Percentiles rank a stretch among this genome's conserved stretches.
Evolutionary conservation across 1,140 invertebrate genomes (phyloP).

Genomic region (Papilio dardanus): DNA sequence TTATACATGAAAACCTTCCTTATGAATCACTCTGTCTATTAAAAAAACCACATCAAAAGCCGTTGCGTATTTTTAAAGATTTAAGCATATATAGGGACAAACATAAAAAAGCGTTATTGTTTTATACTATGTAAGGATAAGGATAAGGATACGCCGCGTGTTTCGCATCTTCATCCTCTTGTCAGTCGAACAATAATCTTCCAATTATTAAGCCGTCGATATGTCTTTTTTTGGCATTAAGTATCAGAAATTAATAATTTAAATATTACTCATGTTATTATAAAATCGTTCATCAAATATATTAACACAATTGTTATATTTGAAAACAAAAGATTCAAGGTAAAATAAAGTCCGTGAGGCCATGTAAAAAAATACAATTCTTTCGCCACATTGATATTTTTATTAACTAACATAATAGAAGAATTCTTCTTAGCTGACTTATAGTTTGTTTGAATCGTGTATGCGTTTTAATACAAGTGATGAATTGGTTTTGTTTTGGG

Average conservation of each 20-base stretch:
- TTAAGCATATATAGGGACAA: too few relatives aligned
- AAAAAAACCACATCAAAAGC: too few relatives aligned
- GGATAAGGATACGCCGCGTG: too few relatives aligned
- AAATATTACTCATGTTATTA: not conserved
- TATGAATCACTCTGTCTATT: too few relatives aligned
- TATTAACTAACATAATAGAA: not conserved
- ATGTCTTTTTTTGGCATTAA: not conserved
- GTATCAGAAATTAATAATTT: not conserved
- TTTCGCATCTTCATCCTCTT: too few relatives aligned
- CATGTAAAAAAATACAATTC: not conserved
- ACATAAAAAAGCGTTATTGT: too few relatives aligned
- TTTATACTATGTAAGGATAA: too few relatives aligned
- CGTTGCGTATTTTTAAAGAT: too few relatives aligned
- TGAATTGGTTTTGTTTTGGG: not conserved
- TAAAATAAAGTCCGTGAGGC: too few relatives aligned
- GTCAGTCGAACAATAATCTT: too few relatives aligned
- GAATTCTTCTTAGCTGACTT: conserved; percentile 1
- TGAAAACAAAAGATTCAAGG: not conserved
- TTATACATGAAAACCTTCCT: too few relatives aligned
- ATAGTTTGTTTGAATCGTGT: not conserved
- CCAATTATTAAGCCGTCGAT: too few relatives aligned
- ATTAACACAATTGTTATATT: not conserved
- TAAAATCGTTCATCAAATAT: not conserved
- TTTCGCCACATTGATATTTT: not conserved
- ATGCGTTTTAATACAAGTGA: not conserved